A percentile compares a stretch with the other conserved stretches of the same genome.
phyloP scores from a whole-genome alignment of 2,888 invertebrate species.

The Acleris emargana region DNA sequence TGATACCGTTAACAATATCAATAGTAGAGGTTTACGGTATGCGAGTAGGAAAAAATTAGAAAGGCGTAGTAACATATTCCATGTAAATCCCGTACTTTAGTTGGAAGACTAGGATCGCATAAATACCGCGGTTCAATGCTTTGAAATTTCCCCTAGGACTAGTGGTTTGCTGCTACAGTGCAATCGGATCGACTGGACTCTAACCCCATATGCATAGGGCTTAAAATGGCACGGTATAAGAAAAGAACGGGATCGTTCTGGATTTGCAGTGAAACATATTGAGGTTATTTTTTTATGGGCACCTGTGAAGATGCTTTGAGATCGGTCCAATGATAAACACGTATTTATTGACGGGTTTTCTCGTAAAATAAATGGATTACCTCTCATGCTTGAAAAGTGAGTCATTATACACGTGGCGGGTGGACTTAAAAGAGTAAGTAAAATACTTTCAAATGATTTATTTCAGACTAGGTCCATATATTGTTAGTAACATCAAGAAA shows the following conservation, averaged over 20 bases:
- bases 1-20: no score
- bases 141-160: constrained; percentile 19
- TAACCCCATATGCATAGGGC: background rate
- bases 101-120: background rate
- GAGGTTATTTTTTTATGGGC: background rate
- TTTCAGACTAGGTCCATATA: no score
- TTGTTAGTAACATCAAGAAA: no score
- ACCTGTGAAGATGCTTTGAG: background rate
- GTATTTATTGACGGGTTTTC: background rate
- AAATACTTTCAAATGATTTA: no score
- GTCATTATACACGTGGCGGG: no score
- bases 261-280: background rate
- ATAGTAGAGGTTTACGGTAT: no score
- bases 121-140: constrained; percentile 14
- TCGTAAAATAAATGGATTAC: background rate
- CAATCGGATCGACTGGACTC: background rate
- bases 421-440: no score
- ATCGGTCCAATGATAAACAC: background rate
- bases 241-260: background rate
- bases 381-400: no score
- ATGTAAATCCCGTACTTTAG: constrained; percentile 7
- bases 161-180: constrained; percentile 1
- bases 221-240: background rate
- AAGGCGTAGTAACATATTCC: background rate
- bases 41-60: background rate